A percentile compares a stretch with the other conserved stretches of the same genome.
Evolutionary conservation across 2,888 invertebrate genomes (phyloP).

Genomic region (Poecilobothrus nobilitatus): DNA sequence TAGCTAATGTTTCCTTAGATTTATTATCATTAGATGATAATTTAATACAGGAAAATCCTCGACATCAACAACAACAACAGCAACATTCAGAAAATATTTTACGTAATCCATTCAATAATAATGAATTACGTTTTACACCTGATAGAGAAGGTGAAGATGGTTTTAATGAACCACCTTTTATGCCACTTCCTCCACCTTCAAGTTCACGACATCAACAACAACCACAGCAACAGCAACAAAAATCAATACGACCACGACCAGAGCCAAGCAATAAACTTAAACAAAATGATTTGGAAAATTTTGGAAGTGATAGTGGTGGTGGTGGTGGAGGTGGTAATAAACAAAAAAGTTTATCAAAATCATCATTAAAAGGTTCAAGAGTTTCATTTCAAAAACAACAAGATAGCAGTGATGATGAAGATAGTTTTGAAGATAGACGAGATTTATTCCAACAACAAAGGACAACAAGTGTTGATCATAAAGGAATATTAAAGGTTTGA

Average conservation of each 20-base stretch:
- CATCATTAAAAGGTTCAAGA: constrained; percentile 40
- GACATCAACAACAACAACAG: constrained; percentile 28
- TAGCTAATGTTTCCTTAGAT: constrained; percentile 41
- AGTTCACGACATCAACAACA: constrained; percentile 10
- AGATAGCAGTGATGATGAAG: constrained; percentile 42
- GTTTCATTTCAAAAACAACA: constrained; percentile 38
- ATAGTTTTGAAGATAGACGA: constrained; percentile 42
- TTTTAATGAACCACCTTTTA: constrained; percentile 31
- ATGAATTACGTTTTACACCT: constrained; percentile 31
- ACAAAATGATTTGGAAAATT: neutral
- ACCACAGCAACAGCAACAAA: neutral
- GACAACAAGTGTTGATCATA: constrained; percentile 43
- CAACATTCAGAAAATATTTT: constrained; percentile 7
- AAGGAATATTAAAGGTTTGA: constrained; percentile 41
- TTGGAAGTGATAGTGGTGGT: neutral
- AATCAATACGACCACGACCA: neutral
- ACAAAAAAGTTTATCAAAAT: constrained; percentile 19
- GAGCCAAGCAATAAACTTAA: neutral
- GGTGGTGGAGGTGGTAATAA: constrained; percentile 32
- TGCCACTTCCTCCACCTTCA: constrained; percentile 38
- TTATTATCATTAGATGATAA: constrained; percentile 36
- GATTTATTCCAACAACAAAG: constrained; percentile 42
- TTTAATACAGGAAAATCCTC: constrained; percentile 20
- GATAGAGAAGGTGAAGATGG: constrained; percentile 29
- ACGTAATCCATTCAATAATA: constrained; percentile 20